These are phyloP conservation scores for Drosophila equinoxialis DNA, from an alignment of 1,140 invertebrate genomes.

Conservation along the genomic window DNA sequence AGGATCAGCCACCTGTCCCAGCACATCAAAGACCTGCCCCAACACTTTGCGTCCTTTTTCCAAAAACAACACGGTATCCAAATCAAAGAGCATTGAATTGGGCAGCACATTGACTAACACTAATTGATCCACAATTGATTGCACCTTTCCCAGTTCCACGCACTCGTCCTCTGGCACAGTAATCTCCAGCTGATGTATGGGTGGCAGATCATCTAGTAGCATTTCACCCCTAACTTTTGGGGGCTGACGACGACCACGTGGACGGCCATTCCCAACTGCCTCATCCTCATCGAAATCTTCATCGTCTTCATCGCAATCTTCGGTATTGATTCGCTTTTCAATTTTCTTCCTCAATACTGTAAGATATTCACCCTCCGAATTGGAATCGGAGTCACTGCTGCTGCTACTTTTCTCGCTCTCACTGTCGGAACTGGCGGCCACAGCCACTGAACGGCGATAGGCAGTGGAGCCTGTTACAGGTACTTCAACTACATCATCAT, in stretches of 20 bases:
- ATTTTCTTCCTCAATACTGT: constrained; percentile 66
- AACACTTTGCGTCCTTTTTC: constrained; percentile 88
- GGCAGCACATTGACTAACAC: constrained; percentile 89
- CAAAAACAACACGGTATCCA: constrained; percentile 93
- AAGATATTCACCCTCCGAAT: constrained; percentile 69
- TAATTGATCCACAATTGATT: constrained; percentile 88
- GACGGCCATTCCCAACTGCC: constrained; percentile 17
- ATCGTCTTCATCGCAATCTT: constrained; percentile 70
- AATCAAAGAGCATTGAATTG: constrained; percentile 89
- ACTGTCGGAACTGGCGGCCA: constrained; percentile 45
- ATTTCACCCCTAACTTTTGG: constrained; percentile 74
- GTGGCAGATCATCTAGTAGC: constrained; percentile 89
- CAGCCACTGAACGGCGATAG: constrained; percentile 49
- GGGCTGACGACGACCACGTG: constrained; percentile 48
- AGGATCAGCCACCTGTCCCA: constrained; percentile 91
- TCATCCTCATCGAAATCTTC: constrained; percentile 63
- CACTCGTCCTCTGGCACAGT: constrained; percentile 90
- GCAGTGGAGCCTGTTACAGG: constrained; percentile 32
- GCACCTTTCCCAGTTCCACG: constrained; percentile 89
- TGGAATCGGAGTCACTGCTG: constrained; percentile 58
- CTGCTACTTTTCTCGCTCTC: constrained; percentile 48
- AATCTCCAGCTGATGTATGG: constrained; percentile 92
- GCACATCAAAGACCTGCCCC: constrained; percentile 94
- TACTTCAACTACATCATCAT: constrained; percentile 68
- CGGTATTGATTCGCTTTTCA: constrained; percentile 64